phyloP scores from a whole-genome alignment of 2,113 vertebrate species.

The Pristiophorus japonicus region DNA sequence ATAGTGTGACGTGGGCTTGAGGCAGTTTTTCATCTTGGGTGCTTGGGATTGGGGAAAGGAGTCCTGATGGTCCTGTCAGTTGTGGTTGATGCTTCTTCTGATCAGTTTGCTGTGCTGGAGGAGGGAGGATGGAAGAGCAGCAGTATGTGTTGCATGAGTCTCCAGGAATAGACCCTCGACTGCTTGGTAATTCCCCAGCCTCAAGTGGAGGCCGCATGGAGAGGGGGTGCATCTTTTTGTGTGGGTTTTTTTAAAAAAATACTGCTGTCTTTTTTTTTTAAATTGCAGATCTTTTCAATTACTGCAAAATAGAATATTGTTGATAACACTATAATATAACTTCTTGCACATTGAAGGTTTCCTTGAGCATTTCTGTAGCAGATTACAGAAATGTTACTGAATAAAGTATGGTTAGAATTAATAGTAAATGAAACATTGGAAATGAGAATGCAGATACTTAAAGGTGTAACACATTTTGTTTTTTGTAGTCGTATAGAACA shows the following conservation, averaged over 20 bases:
- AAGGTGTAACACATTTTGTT: not conserved
- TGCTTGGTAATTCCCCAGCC: not conserved
- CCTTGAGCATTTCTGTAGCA: not conserved
- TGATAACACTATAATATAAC: not conserved
- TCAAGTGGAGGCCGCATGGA: not conserved
- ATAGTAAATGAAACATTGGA: not conserved
- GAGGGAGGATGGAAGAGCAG: not conserved
- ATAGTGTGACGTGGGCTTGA: not conserved
- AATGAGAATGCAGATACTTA: not conserved
- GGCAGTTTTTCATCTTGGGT: not conserved
- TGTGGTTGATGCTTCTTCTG: not conserved
- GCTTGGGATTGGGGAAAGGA: not conserved
- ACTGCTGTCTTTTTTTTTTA: not conserved
- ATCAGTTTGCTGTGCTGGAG: not conserved
- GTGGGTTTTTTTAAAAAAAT: not conserved
- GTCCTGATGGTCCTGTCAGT: not conserved
- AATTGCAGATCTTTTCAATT: not conserved
- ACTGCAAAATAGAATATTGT: not conserved
- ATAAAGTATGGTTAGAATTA: not conserved
- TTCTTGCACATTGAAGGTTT: not conserved
- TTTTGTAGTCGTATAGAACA: not conserved
- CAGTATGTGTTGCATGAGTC: not conserved
- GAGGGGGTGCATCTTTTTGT: not conserved
- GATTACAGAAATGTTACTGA: not conserved
- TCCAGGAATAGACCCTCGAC: not conserved